Percentiles rank a stretch among this genome's conserved stretches.
phyloP scores from a whole-genome alignment of 2,888 invertebrate genomes.

The Ichneumoninae sp. region DNA sequence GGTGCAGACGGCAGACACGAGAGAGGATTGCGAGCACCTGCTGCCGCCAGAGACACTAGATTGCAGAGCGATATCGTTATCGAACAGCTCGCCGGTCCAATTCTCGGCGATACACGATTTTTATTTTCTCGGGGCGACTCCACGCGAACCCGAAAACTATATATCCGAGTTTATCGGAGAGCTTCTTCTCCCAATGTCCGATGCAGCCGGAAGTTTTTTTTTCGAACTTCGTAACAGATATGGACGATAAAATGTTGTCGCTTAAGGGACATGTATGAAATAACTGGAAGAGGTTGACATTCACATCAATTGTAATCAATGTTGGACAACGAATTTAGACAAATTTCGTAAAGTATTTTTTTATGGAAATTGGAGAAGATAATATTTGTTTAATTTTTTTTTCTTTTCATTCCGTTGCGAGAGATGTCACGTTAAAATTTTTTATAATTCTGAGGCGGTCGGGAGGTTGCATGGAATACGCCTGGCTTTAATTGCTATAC shows the following conservation, averaged over 20 bases:
- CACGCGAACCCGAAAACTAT: not conserved
- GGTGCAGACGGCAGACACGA: conserved; percentile 38
- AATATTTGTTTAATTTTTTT: not conserved
- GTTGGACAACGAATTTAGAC: too few species aligned
- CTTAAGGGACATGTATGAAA: not conserved
- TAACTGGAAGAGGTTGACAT: not conserved
- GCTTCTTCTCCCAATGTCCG: conserved; percentile 21
- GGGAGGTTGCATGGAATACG: not conserved
- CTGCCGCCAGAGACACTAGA: conserved; percentile 52
- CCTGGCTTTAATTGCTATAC: conserved; percentile 49
- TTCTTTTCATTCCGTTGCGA: not conserved
- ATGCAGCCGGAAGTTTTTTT: not conserved
- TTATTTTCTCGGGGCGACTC: not conserved
- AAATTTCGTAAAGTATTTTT: not conserved
- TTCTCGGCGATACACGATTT: conserved; percentile 18
- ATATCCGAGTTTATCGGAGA: not conserved
- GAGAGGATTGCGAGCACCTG: conserved; percentile 42
- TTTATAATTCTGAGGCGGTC: not conserved
- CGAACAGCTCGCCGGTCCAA: conserved; percentile 43
- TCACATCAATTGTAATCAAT: not conserved
- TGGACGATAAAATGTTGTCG: not conserved
- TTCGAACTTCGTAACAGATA: not conserved
- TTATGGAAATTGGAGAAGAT: not conserved
- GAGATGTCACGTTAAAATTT: not conserved
- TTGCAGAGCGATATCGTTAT: conserved; percentile 56